Conservation (phyloP, 1,140 invertebrate genomes). For the Ganaspis sp. region DNA sequence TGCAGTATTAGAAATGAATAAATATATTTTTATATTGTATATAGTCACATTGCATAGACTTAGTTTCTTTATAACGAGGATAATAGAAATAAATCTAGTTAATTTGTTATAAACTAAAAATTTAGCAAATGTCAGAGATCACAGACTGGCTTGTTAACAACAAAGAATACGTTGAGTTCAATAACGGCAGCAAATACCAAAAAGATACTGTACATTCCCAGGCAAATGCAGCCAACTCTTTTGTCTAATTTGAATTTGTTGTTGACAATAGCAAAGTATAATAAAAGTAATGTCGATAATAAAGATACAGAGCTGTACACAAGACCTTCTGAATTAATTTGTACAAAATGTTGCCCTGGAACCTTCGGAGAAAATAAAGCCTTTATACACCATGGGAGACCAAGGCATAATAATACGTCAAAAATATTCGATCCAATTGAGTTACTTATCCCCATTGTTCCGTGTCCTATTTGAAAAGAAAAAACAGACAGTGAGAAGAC, state of each 20-base stretch:
- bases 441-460: conserved; percentile 91
- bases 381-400: conserved; percentile 93
- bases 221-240: conserved; percentile 85
- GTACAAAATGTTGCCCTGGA: conserved; percentile 82
- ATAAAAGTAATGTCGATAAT: conserved; percentile 85
- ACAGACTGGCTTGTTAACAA: conserved; percentile 88
- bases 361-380: conserved; percentile 83
- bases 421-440: conserved; percentile 93
- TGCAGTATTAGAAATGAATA: neutral
- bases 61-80: neutral
- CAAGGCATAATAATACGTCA: conserved; percentile 89
- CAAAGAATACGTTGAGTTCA: conserved; percentile 91
- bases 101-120: neutral
- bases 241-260: conserved; percentile 88
- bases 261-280: conserved; percentile 83
- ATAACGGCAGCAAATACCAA: conserved; percentile 87
- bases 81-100: conserved; percentile 7
- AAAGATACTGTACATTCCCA: conserved; percentile 86
- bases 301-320: conserved; percentile 89
- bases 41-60: neutral
- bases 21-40: neutral
- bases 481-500: neutral
- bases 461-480: conserved; percentile 80
- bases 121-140: conserved; percentile 61
- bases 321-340: conserved; percentile 88